Evolutionary conservation across 2,797 vertebrate species (phyloP), one percentile per base, ranked within the genome.

Genomic region (Rhinophrynus dorsalis): DNA sequence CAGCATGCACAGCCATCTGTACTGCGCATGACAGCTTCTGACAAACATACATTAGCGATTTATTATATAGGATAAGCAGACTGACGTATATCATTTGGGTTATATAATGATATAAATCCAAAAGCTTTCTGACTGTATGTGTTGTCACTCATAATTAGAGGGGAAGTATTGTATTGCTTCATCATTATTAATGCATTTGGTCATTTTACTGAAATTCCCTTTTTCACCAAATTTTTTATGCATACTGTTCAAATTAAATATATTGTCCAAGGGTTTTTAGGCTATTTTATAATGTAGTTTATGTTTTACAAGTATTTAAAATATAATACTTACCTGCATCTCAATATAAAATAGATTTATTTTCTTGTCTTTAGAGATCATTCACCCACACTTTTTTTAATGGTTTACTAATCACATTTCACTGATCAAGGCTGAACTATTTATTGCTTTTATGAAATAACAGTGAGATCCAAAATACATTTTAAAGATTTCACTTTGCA

Each of bases 281-380:
- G 64, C 21, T 47, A 40, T 47, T 52, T 67, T n/a, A n/a, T n/a
- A n/a, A n/a, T 26, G 18, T 45, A 47, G 30, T 30, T 33, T 29
- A 57, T 24, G 52, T 57, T 40, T 30, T 67, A 2, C n/a, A 40
- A 57, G 64, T 48, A 33, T 66, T 66, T 66, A 55, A 55, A 24
- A 45, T 37, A 66, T 68, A 68, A 68, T 9, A 68, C 67, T 60
- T 68, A 60, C 60, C 45, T 52, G 26, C 48, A 50, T 51, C 61
- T 65, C 61, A 33, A 65, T 72, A 59, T 50, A 66, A 72, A 72
- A 66, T 51, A 57, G 61, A 72, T 72, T 72, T 72, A 64, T 72
- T 40, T 50, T 58, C 60, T 64, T 48, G 51, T 44, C 68, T 45
- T 54, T 50, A 60, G 60, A 64, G 60, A 64, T 72, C 54, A 52